Evolutionary conservation across 2,113 vertebrate species (phyloP).

Genomic region (Limnothrissa miodon): DNA sequence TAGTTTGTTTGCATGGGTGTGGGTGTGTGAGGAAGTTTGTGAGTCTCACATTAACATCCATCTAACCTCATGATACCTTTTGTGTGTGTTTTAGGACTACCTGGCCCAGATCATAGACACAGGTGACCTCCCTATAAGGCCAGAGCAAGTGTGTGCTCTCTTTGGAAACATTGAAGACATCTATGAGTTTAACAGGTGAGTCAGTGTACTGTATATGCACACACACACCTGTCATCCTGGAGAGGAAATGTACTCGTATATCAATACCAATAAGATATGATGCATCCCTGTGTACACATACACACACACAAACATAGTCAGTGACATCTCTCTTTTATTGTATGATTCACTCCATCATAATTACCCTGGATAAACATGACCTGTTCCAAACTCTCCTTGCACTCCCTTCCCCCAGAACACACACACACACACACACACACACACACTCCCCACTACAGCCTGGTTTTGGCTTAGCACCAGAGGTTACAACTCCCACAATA

Average conservation of each 20-base stretch:
- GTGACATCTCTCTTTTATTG: neutral
- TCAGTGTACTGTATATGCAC: neutral
- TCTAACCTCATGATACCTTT: neutral
- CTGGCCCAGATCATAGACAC: constrained; percentile 89
- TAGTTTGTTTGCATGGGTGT: constrained; percentile 21
- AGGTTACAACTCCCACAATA: neutral
- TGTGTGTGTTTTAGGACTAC: constrained; percentile 77
- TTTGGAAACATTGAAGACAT: constrained; percentile 89
- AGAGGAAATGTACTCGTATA: no score
- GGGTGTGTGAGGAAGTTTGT: neutral
- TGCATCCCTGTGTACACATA: neutral
- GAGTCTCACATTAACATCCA: neutral
- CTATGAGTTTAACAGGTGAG: constrained; percentile 84
- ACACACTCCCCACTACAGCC: neutral
- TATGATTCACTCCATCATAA: neutral
- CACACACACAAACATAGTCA: neutral
- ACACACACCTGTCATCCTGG: no score
- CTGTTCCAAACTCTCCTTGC: no score
- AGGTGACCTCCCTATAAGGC: constrained; percentile 71
- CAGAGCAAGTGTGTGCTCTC: constrained; percentile 82
- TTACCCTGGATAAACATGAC: neutral
- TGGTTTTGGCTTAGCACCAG: neutral
- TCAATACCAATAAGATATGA: no score
- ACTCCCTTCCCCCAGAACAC: neutral
- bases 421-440: neutral